Percentiles rank a stretch among this genome's conserved stretches.
Conservation (phyloP, 2,113 vertebrate species). For the Falcunculus frontatus region DNA sequence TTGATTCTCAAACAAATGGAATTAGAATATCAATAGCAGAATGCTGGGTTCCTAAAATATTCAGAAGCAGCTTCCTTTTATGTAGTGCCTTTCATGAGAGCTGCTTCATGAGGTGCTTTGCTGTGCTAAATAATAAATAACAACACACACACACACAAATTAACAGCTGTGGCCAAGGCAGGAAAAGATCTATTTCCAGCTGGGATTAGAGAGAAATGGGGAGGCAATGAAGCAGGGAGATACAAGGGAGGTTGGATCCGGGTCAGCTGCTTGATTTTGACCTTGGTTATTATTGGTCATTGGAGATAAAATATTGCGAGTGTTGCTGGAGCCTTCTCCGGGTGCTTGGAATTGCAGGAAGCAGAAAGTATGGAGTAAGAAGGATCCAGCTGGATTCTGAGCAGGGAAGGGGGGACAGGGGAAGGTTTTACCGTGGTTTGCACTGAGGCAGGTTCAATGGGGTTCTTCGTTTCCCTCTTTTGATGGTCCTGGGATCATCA, state of each 20-base stretch:
- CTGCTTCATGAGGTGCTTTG: conserved; percentile 42
- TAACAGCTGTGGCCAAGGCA: conserved; percentile 38
- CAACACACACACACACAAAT: conserved; percentile 28
- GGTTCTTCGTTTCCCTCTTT: not conserved
- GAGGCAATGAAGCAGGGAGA: conserved; percentile 60
- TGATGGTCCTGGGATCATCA: not conserved
- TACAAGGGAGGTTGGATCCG: conserved; percentile 54
- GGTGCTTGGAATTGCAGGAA: not conserved
- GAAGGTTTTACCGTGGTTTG: not conserved
- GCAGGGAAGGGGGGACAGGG: not conserved
- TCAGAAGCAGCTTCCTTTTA: conserved; percentile 48
- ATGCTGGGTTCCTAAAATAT: conserved; percentile 10
- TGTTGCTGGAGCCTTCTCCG: not conserved
- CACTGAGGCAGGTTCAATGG: accelerated
- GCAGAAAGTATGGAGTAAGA: not conserved
- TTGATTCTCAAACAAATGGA: conserved; percentile 44
- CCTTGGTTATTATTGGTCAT: conserved; percentile 47
- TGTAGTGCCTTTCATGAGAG: conserved; percentile 46
- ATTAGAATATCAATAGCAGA: conserved; percentile 53
- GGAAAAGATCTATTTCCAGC: conserved; percentile 15
- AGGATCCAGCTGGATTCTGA: not conserved
- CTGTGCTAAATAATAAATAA: conserved; percentile 68
- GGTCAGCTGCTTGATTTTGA: conserved; percentile 59
- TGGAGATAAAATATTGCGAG: conserved; percentile 28
- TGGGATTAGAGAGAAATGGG: conserved; percentile 22